Percentiles rank a stretch among this genome's conserved stretches.
phyloP scores from a whole-genome alignment of 2,113 vertebrate genomes.

The Poeciliopsis retropinna region DNA sequence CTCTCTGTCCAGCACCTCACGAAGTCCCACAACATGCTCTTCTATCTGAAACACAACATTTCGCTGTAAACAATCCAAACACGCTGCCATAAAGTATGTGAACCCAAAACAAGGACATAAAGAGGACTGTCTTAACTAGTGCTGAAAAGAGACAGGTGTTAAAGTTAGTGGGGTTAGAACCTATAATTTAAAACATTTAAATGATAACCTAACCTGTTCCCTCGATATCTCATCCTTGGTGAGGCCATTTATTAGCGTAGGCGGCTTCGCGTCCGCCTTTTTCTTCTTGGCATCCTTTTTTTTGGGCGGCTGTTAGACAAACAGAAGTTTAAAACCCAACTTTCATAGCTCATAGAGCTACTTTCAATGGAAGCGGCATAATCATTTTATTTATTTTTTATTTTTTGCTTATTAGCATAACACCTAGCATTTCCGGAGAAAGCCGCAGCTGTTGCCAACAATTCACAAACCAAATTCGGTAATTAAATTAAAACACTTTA shows the following conservation, averaged over 20 bases:
- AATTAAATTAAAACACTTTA: too few relatives aligned
- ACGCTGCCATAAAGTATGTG: too few relatives aligned
- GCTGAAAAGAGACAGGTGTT: too few relatives aligned
- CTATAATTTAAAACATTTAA: neutral
- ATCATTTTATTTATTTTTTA: too few relatives aligned
- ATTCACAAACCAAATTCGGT: neutral
- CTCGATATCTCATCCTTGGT: conserved; percentile 85
- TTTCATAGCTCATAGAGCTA: neutral
- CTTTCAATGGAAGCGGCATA: neutral
- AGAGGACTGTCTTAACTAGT: too few relatives aligned
- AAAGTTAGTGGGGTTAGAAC: neutral
- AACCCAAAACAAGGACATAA: neutral
- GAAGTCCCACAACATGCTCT: conserved; percentile 81
- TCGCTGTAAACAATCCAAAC: conserved; percentile 1
- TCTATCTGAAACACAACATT: conserved; percentile 81
- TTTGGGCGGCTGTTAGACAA: conserved; percentile 84
- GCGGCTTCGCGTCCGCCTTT: conserved; percentile 69
- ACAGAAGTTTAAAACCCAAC: neutral
- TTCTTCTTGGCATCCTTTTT: conserved; percentile 78
- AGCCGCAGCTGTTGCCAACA: neutral
- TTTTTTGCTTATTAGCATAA: neutral
- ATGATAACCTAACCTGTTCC: conserved; percentile 83
- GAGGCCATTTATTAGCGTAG: conserved; percentile 78
- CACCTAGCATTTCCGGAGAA: neutral
- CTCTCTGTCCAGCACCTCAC: conserved; percentile 90